Evolutionary conservation across 2,797 vertebrate genomes (phyloP).

Genomic region (Pangasius larnaudii): DNA sequence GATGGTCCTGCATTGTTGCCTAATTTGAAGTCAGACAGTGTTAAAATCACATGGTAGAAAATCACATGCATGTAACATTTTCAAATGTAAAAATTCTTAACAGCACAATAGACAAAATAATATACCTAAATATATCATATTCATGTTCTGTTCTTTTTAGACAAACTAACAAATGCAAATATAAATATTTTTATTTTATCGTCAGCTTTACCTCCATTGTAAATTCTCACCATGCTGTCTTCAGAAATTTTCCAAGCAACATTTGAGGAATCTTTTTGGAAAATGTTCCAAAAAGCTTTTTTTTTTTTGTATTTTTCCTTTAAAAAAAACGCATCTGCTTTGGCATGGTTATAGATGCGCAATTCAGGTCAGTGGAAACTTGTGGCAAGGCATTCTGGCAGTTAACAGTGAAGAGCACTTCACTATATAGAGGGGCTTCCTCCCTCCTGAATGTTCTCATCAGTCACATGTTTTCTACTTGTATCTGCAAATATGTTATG

Average conservation of each 20-base stretch:
- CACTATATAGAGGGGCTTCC: background rate
- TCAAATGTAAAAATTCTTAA: background rate
- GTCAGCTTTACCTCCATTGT: constrained; percentile 27
- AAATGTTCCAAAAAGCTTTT: background rate
- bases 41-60: background rate
- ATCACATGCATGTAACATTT: background rate
- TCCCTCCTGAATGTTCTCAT: background rate
- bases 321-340: background rate
- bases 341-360: background rate
- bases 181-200: background rate
- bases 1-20: background rate
- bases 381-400: constrained; percentile 23
- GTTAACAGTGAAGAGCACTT: background rate
- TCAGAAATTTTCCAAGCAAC: background rate
- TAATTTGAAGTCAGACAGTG: background rate
- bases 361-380: constrained; percentile 48
- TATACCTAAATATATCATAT: background rate
- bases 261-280: background rate
- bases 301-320: background rate
- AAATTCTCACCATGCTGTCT: background rate
- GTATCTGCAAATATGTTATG: background rate
- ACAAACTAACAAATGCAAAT: background rate
- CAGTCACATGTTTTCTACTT: background rate
- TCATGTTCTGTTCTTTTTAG: background rate
- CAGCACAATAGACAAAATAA: background rate